Conservation (phyloP, 2,797 vertebrate genomes). For the Sebastes hopkinsi region DNA sequence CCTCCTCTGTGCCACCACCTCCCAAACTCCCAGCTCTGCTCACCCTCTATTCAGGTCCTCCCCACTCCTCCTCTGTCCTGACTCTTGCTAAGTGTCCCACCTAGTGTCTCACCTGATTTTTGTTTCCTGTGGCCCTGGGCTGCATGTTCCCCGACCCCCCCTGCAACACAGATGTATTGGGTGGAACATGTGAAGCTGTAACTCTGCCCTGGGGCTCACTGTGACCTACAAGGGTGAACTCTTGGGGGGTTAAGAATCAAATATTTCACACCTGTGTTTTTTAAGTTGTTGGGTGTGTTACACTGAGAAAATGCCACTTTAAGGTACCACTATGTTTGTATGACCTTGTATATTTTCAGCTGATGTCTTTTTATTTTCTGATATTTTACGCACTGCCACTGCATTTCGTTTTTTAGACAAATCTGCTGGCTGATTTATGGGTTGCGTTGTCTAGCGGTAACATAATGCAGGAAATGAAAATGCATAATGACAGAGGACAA, state of each 20-base stretch:
- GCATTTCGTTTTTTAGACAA: background rate
- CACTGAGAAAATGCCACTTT: background rate
- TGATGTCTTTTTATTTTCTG: background rate
- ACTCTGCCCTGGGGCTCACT: constrained; percentile 9
- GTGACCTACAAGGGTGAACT: background rate
- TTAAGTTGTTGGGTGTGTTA: background rate
- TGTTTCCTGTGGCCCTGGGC: constrained; percentile 66
- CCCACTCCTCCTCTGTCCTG: constrained; percentile 23
- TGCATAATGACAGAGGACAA: too few species aligned
- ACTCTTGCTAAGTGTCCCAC: constrained; percentile 50
- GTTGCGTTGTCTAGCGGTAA: background rate
- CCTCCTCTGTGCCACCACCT: constrained; percentile 52
- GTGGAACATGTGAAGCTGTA: constrained; percentile 43
- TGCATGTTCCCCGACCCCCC: constrained; percentile 62
- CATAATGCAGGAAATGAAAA: too few species aligned
- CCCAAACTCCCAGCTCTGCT: constrained; percentile 53
- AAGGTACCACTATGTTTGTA: background rate
- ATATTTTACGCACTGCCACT: background rate
- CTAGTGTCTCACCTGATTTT: constrained; percentile 63
- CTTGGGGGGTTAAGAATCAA: background rate
- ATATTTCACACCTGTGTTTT: background rate
- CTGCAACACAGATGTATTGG: constrained; percentile 39
- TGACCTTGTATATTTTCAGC: background rate
- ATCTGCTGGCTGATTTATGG: background rate
- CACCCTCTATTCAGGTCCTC: constrained; percentile 38